phyloP scores from a whole-genome alignment of 2,888 invertebrate species.

The Andrena camellia region DNA sequence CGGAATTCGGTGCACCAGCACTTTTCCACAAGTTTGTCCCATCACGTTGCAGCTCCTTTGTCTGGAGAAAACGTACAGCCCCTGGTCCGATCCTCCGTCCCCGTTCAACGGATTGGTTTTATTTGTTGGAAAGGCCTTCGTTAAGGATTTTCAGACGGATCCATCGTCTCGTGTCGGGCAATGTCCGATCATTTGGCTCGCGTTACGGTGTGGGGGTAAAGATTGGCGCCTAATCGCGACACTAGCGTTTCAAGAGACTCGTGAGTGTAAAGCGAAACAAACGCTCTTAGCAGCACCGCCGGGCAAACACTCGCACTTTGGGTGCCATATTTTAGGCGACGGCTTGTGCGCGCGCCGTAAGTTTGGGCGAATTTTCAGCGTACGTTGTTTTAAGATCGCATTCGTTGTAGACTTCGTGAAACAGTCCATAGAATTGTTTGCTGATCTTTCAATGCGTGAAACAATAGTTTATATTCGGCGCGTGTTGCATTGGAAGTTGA shows the following conservation, averaged over 20 bases:
- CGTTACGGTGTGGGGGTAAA: too few relatives aligned
- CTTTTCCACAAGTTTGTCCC: conserved; percentile 3
- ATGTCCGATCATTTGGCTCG: not conserved
- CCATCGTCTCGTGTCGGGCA: not conserved
- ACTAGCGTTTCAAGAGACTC: conserved; percentile 29
- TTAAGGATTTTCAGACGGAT: not conserved
- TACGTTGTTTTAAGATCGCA: conserved; percentile 22
- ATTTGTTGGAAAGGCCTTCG: not conserved
- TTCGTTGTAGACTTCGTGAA: not conserved
- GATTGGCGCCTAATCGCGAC: conserved; percentile 10
- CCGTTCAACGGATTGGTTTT: not conserved
- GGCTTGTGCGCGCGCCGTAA: conserved; percentile 31
- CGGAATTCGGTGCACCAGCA: conserved; percentile 11
- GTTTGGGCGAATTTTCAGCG: conserved; percentile 13
- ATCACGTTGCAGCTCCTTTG: not conserved
- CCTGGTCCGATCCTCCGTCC: not conserved
- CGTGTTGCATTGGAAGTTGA: too few relatives aligned
- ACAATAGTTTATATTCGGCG: too few relatives aligned
- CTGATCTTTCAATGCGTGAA: too few relatives aligned
- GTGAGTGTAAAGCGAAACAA: conserved; percentile 34
- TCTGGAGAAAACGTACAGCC: conserved; percentile 3
- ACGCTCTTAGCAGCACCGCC: conserved; percentile 13
- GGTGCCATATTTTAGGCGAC: conserved; percentile 47
- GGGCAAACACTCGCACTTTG: conserved; percentile 39
- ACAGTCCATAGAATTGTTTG: not conserved